These are phyloP conservation scores for Meteorus cinctellus DNA, from an alignment of 2,888 invertebrate species.

Conservation along the genomic window DNA sequence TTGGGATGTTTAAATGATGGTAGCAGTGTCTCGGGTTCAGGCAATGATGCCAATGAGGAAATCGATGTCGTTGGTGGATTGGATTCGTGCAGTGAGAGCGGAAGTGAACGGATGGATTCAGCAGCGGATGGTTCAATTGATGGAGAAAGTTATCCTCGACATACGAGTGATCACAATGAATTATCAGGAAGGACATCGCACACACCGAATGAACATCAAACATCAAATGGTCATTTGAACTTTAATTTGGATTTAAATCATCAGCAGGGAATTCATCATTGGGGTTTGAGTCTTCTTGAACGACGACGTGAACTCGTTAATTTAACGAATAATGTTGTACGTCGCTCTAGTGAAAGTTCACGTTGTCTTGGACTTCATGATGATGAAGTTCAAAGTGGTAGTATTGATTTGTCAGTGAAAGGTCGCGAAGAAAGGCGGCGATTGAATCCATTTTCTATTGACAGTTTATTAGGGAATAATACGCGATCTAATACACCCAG, in stretches of 20 bases:
- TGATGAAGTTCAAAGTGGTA: conserved; percentile 70
- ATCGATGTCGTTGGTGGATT: conserved; percentile 90
- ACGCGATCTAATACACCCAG: conserved; percentile 58
- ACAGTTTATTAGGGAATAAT: conserved; percentile 80
- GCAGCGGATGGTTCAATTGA: conserved; percentile 77
- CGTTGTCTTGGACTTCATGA: conserved; percentile 52
- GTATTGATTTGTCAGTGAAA: conserved; percentile 73
- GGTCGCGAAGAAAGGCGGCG: conserved; percentile 79
- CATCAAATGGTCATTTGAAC: conserved; percentile 55
- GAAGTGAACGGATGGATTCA: conserved; percentile 74
- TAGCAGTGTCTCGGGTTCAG: conserved; percentile 71
- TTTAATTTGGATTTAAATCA: conserved; percentile 65
- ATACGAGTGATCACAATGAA: conserved; percentile 70
- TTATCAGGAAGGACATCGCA: conserved; percentile 61
- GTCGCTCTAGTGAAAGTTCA: conserved; percentile 43
- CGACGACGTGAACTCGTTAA: conserved; percentile 73
- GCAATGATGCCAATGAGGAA: conserved; percentile 73
- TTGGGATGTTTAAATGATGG: conserved; percentile 69
- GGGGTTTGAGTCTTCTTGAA: conserved; percentile 72
- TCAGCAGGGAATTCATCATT: conserved; percentile 69
- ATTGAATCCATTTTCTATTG: conserved; percentile 92
- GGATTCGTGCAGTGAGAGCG: conserved; percentile 82
- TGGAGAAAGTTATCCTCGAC: conserved; percentile 75
- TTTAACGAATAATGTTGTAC: conserved; percentile 44
- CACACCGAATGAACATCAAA: conserved; percentile 52